These are phyloP conservation scores for Adoxophyes honmai DNA, from an alignment of 1,140 invertebrate genomes.

Conservation along the genomic window DNA sequence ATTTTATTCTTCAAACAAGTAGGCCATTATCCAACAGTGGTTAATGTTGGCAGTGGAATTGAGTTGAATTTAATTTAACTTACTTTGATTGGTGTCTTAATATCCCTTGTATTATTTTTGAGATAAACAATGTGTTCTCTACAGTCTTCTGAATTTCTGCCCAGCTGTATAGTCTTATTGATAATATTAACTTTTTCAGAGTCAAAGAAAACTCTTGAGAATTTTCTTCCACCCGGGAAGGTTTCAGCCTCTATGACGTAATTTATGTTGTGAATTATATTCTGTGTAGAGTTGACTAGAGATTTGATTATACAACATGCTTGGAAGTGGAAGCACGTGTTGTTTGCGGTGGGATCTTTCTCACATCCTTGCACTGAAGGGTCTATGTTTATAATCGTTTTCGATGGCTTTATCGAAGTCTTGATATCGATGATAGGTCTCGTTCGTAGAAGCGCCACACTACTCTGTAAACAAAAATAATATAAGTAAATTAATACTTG, in stretches of 20 bases:
- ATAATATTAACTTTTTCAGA: conserved; percentile 78
- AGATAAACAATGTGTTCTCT: conserved; percentile 87
- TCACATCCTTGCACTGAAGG: conserved; percentile 85
- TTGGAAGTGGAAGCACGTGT: conserved; percentile 92
- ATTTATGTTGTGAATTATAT: conserved; percentile 79
- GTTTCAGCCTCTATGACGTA: conserved; percentile 92
- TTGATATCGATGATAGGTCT: conserved; percentile 92
- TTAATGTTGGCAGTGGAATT: too few species aligned
- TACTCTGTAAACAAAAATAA: conserved; percentile 73
- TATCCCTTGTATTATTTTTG: conserved; percentile 90
- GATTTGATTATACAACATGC: conserved; percentile 90
- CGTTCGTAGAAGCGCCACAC: conserved; percentile 84
- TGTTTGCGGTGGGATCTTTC: conserved; percentile 80
- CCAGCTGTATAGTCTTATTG: conserved; percentile 78
- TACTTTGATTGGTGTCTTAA: conserved; percentile 88
- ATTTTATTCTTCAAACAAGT: too few species aligned
- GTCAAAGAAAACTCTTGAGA: conserved; percentile 89
- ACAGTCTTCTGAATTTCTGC: conserved; percentile 79
- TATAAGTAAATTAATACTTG: background rate
- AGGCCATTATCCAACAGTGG: too few species aligned
- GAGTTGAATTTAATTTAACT: conserved; percentile 16
- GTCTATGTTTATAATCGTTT: conserved; percentile 86
- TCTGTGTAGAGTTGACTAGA: conserved; percentile 76
- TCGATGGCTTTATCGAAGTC: conserved; percentile 77
- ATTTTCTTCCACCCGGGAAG: conserved; percentile 85